Conservation (phyloP, 2,888 invertebrate species). For the Gisinianus flammeolus region DNA sequence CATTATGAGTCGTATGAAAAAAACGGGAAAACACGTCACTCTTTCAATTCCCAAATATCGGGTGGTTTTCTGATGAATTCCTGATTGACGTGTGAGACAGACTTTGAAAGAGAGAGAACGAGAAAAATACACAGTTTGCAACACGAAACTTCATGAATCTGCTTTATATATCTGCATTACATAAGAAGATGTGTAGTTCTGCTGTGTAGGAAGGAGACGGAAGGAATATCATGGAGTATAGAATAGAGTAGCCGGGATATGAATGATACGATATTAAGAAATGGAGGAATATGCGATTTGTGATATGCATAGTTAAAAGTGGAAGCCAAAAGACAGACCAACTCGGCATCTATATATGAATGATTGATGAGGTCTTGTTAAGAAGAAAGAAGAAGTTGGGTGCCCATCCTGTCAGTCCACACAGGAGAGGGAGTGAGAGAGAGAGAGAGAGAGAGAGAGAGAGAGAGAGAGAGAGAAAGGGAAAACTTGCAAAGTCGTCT, state of each 20-base stretch:
- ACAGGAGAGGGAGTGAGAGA: conserved; percentile 25
- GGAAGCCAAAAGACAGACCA: neutral
- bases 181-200: too few relatives aligned
- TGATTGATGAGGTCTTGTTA: conserved; percentile 46
- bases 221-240: neutral
- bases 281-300: too few relatives aligned
- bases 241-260: neutral
- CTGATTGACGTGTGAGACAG: neutral
- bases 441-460: neutral
- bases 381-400: conserved; percentile 33
- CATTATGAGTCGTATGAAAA: neutral
- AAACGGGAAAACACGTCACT: too few relatives aligned
- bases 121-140: neutral
- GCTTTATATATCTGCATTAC: too few relatives aligned
- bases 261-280: neutral
- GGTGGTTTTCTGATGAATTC: neutral
- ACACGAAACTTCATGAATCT: too few relatives aligned
- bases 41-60: too few relatives aligned
- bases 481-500: neutral
- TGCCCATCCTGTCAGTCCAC: conserved; percentile 27
- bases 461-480: neutral
- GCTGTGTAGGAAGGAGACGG: neutral
- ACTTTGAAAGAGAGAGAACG: neutral
- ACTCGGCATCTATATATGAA: conserved; percentile 33
- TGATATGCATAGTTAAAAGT: too few relatives aligned